Conservation (phyloP, 2,888 invertebrate species). For the Fragum whitleyi region DNA sequence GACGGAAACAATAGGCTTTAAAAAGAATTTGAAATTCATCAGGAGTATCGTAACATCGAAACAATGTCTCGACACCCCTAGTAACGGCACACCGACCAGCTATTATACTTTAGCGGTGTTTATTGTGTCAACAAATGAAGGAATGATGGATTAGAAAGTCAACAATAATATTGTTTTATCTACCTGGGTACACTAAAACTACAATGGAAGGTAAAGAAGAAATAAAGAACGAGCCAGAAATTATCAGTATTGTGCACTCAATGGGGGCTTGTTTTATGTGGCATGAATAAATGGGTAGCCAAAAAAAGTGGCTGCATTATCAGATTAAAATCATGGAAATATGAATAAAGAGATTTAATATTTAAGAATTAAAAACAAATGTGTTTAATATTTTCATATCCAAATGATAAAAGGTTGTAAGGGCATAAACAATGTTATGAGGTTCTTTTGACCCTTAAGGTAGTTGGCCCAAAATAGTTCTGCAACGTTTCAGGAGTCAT, state of each 20-base stretch:
- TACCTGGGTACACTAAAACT: slow-evolving; percentile 16
- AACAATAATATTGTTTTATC: slow-evolving; percentile 48
- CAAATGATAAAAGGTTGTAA: too few species aligned
- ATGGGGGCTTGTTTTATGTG: background rate
- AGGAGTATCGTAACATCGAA: slow-evolving; percentile 36
- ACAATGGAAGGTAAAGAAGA: slow-evolving; percentile 23
- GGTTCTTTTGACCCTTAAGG: too few species aligned
- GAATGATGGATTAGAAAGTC: slow-evolving; percentile 60
- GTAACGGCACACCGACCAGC: slow-evolving; percentile 53
- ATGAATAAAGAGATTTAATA: too few species aligned
- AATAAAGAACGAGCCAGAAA: background rate
- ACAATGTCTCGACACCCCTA: slow-evolving; percentile 55
- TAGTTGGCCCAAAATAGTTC: too few species aligned
- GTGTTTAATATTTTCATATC: too few species aligned
- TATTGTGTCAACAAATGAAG: slow-evolving; percentile 51
- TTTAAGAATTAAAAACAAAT: too few species aligned
- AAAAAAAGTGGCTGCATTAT: too few species aligned
- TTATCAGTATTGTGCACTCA: slow-evolving; percentile 21
- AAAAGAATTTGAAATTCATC: slow-evolving; percentile 43
- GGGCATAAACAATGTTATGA: too few species aligned
- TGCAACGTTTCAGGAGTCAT: too few species aligned
- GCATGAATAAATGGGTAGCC: background rate
- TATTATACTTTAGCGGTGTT: slow-evolving; percentile 52
- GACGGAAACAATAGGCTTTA: slow-evolving; percentile 47
- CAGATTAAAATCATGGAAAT: too few species aligned